Evolutionary conservation across 2,113 vertebrate species (phyloP).

Genomic region (Callospermophilus lateralis): DNA sequence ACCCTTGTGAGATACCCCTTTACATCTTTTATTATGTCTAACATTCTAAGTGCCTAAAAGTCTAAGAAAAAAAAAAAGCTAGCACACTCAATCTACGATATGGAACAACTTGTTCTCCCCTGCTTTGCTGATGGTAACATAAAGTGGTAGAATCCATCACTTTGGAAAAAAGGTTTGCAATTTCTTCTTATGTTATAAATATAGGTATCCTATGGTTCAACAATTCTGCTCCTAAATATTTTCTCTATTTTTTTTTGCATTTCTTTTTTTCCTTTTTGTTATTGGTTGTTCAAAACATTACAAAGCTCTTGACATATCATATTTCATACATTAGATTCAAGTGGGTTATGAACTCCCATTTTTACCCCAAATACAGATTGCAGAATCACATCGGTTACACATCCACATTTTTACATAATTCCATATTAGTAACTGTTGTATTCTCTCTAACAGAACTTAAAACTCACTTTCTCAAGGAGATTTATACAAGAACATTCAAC

Average conservation of each 20-base stretch:
- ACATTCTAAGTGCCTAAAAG: neutral
- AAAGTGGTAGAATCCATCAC: neutral
- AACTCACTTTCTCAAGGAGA: neutral
- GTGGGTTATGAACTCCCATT: no score
- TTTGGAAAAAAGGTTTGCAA: neutral
- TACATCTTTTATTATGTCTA: neutral
- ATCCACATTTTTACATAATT: no score
- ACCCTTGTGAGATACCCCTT: neutral
- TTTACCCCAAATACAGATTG: no score
- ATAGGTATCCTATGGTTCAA: neutral
- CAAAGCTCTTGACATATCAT: no score
- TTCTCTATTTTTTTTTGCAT: no score
- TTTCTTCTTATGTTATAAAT: neutral
- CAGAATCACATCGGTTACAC: no score
- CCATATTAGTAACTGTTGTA: no score
- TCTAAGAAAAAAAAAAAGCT: neutral
- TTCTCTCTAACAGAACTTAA: neutral
- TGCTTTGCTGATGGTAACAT: neutral
- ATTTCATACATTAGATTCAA: no score
- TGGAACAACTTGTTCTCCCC: no score
- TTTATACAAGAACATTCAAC: neutral
- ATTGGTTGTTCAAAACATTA: no score
- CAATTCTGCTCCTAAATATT: neutral
- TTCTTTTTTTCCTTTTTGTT: no score
- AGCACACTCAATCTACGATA: neutral